phyloP scores from a whole-genome alignment of 2,113 vertebrate genomes.

The Pardalotus punctatus region DNA sequence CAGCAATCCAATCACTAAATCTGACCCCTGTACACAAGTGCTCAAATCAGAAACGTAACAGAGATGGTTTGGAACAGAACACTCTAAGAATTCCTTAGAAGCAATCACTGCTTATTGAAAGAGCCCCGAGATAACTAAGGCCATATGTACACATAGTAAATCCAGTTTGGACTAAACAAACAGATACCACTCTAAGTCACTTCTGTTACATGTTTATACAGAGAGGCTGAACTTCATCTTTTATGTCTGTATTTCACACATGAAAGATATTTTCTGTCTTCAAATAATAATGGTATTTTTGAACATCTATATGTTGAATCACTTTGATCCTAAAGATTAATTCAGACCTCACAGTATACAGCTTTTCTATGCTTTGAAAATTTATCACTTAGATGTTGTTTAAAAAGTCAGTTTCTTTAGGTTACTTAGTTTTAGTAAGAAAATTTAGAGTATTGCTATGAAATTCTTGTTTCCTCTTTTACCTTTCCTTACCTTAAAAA shows the following conservation, averaged over 20 bases:
- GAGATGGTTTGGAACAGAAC: not conserved
- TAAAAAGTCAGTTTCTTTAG: not conserved
- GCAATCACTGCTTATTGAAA: not conserved
- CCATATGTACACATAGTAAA: not conserved
- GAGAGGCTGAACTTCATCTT: not conserved
- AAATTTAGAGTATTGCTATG: not conserved
- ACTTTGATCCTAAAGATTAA: not conserved
- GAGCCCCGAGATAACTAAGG: not conserved
- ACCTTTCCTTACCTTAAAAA: conserved; percentile 85
- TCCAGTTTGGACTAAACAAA: not conserved
- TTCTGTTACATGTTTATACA: not conserved
- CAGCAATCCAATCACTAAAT: not conserved
- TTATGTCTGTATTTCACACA: not conserved
- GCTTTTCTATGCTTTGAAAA: not conserved
- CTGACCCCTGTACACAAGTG: not conserved
- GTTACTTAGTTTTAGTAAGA: not conserved
- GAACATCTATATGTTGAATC: not conserved
- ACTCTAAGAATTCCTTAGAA: not conserved
- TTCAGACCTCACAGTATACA: not conserved
- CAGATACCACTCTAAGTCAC: not conserved
- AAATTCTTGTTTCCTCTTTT: not conserved
- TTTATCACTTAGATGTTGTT: not conserved
- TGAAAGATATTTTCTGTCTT: not conserved
- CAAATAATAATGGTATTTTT: not conserved
- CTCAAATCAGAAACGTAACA: not conserved